phyloP scores from a whole-genome alignment of 2,797 vertebrate genomes.

The Melanotaenia boesemani region DNA sequence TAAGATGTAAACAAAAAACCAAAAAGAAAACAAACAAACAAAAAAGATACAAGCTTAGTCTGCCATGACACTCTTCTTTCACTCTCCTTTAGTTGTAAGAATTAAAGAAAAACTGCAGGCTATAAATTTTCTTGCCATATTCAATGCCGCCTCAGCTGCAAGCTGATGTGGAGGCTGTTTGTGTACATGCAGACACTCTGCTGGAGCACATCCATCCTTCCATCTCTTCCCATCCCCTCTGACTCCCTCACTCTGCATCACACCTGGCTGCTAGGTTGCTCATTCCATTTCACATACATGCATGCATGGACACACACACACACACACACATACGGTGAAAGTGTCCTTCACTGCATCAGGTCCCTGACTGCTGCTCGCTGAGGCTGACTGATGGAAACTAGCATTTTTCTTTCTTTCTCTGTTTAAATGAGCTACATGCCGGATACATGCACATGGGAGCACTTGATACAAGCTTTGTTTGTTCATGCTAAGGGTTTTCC shows the following conservation, averaged over 20 bases:
- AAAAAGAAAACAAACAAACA: no score
- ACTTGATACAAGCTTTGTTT: not conserved
- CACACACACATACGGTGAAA: constrained; percentile 15
- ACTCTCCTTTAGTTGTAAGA: no score
- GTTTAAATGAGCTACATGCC: no score
- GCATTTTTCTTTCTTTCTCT: not conserved
- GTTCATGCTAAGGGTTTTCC: no score
- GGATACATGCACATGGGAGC: not conserved
- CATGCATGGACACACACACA: constrained; percentile 5
- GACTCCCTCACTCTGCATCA: not conserved
- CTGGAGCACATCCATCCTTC: not conserved
- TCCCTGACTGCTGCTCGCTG: no score
- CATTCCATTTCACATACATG: not conserved
- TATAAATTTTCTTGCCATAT: not conserved
- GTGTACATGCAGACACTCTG: not conserved
- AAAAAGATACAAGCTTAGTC: no score
- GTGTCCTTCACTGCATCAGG: constrained; percentile 49
- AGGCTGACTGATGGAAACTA: constrained; percentile 52
- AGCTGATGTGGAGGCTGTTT: constrained; percentile 1
- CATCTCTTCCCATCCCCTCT: not conserved
- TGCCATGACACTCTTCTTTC: no score
- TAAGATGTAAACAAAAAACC: no score
- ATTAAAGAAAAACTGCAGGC: not conserved
- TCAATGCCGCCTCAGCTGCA: not conserved
- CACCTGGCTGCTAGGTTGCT: no score